These are phyloP conservation scores for Drosophila chauvacae DNA, from an alignment of 1,140 invertebrate genomes.

Conservation along the genomic window DNA sequence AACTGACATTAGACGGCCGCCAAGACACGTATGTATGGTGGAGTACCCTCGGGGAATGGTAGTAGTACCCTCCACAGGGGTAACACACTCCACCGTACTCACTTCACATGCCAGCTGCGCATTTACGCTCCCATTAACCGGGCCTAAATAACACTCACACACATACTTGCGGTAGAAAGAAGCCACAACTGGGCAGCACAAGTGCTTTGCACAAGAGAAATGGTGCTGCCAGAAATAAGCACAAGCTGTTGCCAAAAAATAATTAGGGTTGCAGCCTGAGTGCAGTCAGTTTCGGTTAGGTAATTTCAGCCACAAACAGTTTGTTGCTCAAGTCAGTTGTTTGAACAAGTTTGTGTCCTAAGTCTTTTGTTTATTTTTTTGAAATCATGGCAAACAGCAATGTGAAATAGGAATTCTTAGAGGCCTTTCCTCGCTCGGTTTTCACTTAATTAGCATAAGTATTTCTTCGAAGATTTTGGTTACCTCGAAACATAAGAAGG, in stretches of 20 bases:
- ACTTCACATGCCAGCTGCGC: constrained; percentile 78
- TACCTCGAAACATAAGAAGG: constrained; percentile 37
- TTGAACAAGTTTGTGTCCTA: constrained; percentile 49
- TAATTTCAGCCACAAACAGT: constrained; percentile 23
- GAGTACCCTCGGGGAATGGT: constrained; percentile 7
- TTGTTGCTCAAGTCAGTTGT: constrained; percentile 59
- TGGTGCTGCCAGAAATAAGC: constrained; percentile 35
- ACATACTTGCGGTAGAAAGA: constrained; percentile 14
- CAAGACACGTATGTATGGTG: constrained; percentile 14
- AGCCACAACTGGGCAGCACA: constrained; percentile 56
- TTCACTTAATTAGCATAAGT: constrained; percentile 70
- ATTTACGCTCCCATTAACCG: constrained; percentile 81
- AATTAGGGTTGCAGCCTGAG: constrained; percentile 45
- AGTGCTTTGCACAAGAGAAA: constrained; percentile 75
- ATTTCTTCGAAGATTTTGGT: constrained; percentile 62
- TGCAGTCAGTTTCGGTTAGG: constrained; percentile 13
- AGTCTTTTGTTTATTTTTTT: constrained; percentile 49
- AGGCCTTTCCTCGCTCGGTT: constrained; percentile 22
- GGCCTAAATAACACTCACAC: constrained; percentile 57
- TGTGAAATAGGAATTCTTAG: constrained; percentile 19
- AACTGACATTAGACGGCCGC: constrained; percentile 67
- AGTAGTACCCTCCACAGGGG: constrained; percentile 39
- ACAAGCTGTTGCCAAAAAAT: constrained; percentile 46
- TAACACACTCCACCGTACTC: constrained; percentile 49
- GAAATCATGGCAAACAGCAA: constrained; percentile 12